Conservation (phyloP, 2,888 invertebrate genomes). For the Sipha maydis region DNA sequence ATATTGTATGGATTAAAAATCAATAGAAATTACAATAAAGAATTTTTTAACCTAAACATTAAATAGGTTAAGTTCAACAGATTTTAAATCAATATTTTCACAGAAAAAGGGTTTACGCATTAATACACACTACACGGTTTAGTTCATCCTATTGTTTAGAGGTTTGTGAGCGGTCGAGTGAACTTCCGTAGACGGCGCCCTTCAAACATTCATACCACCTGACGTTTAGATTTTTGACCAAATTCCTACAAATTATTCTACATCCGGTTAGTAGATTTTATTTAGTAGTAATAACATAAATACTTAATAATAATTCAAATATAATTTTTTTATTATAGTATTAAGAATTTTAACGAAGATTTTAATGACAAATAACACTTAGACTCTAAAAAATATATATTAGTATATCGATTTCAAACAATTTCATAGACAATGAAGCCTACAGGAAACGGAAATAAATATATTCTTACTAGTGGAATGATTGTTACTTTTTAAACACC, state of each 20-base stretch:
- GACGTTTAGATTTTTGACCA: slow-evolving; percentile 47
- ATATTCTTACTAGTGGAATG: background rate
- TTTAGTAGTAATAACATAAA: background rate
- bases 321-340: background rate
- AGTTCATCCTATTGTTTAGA: slow-evolving; percentile 49
- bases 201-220: slow-evolving; percentile 53
- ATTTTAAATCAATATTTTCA: slow-evolving; percentile 14
- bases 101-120: slow-evolving; percentile 44
- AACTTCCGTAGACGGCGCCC: slow-evolving; percentile 56
- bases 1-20: background rate
- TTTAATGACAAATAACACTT: background rate
- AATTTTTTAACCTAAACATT: background rate
- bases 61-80: background rate
- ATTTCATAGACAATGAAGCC: background rate
- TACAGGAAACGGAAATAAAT: slow-evolving; percentile 16
- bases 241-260: slow-evolving; percentile 44
- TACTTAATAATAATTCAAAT: background rate
- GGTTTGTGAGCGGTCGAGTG: slow-evolving; percentile 57
- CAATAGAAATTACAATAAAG: background rate
- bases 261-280: background rate
- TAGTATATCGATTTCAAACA: background rate
- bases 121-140: slow-evolving; percentile 37
- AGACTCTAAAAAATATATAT: background rate
- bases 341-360: background rate
- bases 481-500: slow-evolving; percentile 5